A percentile compares a stretch with the other conserved stretches of the same genome.
Evolutionary conservation across 92 coral and sea anemone species (phyloP).

Genomic region (Actinostola sp.): DNA sequence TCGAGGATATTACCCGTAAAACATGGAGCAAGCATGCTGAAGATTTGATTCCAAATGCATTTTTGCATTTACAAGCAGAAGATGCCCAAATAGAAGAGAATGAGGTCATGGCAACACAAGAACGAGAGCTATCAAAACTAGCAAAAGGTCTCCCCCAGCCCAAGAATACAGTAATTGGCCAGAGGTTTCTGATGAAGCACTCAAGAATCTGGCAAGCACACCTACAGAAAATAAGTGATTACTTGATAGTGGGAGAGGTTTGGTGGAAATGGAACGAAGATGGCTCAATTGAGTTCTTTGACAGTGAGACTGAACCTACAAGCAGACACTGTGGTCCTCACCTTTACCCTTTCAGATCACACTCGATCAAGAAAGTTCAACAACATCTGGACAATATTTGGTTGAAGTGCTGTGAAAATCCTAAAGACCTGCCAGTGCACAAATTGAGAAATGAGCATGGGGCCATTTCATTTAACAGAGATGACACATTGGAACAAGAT

Average conservation of each 20-base stretch:
- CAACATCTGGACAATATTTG: constrained; percentile 34
- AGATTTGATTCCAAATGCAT: constrained; percentile 43
- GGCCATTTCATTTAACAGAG: constrained; percentile 16
- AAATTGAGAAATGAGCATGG: constrained; percentile 32
- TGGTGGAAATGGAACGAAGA: constrained; percentile 53
- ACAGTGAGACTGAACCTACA: constrained; percentile 13
- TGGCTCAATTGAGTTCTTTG: constrained; percentile 44
- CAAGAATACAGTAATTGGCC: constrained; percentile 23
- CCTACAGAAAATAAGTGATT: constrained; percentile 28
- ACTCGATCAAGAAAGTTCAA: constrained; percentile 15
- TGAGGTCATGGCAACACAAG: constrained; percentile 18
- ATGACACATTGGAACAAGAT: not conserved
- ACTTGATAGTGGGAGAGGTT: constrained; percentile 3
- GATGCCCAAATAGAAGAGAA: constrained; percentile 13
- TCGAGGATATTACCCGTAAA: constrained; percentile 38
- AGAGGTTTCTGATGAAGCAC: constrained; percentile 4
- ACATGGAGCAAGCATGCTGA: constrained; percentile 43
- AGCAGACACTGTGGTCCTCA: constrained; percentile 21
- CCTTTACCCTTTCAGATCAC: constrained; percentile 36
- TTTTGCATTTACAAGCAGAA: constrained; percentile 31
- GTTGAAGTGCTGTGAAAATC: constrained; percentile 25
- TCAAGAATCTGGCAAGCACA: constrained; percentile 40
- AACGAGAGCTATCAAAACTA: constrained; percentile 24
- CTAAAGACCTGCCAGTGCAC: constrained; percentile 22
- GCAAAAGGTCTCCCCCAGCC: constrained; percentile 29